Evolutionary conservation across 2,113 vertebrate species (phyloP), one percentile per base, ranked within the genome.

Genomic region (Percopsis transmontana): DNA sequence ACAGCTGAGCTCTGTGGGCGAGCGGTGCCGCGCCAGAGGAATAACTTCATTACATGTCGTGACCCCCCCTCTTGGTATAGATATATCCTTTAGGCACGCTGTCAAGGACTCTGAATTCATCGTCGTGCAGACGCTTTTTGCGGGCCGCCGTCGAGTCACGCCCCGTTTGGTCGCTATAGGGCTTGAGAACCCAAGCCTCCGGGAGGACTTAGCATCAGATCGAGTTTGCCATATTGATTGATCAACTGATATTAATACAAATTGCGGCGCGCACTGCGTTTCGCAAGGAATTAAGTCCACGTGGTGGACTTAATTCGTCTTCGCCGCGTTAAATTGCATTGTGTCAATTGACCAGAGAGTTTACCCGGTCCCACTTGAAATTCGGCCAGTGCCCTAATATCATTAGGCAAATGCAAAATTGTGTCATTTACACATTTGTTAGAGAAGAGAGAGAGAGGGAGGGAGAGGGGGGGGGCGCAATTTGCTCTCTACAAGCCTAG

Each of bases 331-430:
- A 61, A 84, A 89, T 85, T 89, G 87, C 84, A 82, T 88, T 76
- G 83, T 86, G 86, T 88, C 86, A 84, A 85, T 85, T 87, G 85
- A 85, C 84, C 82, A 41, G 68, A 82, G 84, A 57, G 79, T 83
- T 85, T 80, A 84, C 85, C 84, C 76, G 75, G 80, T 78, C 84
- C 41, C 81, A 70, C 82, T 88, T 85, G 78, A 87, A 81, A 86
- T 88, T 84, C 86, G 83, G 77, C 67, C 85, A 75, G 60, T 81
- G 77, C 70, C 42, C 81, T 86, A 82, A 87, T 87, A 72, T 77
- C 85, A 88, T 88, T 89, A 85, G 85, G 79, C 75, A 83, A 85
- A 89, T 89, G 85, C 85, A 89, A 85, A 89, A 79, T 88, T 86
- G 86, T 86, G 85, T 89, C 84, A 84, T 91, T 91, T 87, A 90